Evolutionary conservation across 2,797 vertebrate species (phyloP).

Genomic region (Halcyon leucocephala): DNA sequence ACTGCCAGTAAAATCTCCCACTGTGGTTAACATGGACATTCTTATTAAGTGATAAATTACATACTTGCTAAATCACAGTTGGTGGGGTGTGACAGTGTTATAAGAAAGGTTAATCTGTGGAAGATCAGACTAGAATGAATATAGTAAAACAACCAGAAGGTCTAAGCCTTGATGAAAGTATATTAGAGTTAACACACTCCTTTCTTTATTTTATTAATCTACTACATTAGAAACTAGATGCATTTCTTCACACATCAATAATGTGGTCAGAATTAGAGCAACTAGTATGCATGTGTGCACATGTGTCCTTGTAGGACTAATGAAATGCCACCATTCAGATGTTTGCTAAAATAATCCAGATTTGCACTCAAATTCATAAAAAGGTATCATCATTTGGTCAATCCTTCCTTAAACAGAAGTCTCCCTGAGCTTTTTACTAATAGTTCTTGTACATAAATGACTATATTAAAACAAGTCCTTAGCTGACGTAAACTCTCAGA

Average conservation of each 20-base stretch:
- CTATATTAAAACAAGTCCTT: background rate
- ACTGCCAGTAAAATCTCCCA: slow-evolving; percentile 44
- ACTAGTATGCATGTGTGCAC: accelerated
- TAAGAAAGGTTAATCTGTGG: slow-evolving; percentile 48
- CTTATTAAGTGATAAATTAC: slow-evolving; percentile 52
- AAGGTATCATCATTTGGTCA: background rate
- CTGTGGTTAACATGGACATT: slow-evolving; percentile 22
- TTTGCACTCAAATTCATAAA: background rate
- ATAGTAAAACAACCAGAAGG: background rate
- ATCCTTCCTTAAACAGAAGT: background rate
- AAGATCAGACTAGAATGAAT: slow-evolving; percentile 7
- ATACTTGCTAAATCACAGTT: slow-evolving; percentile 59
- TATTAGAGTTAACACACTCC: background rate
- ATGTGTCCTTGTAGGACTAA: background rate
- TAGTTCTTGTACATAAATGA: background rate
- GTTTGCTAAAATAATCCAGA: background rate
- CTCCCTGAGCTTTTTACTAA: background rate
- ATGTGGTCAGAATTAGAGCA: background rate
- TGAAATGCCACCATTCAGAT: background rate
- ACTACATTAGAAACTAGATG: background rate
- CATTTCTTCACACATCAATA: background rate
- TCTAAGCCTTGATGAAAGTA: background rate
- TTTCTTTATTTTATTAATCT: slow-evolving; percentile 7
- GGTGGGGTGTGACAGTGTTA: slow-evolving; percentile 34
- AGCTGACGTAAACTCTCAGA: background rate